Evolutionary conservation across 2,888 invertebrate species (phyloP), one percentile per base, ranked within the genome.

Genomic region (Melolontha melolontha): DNA sequence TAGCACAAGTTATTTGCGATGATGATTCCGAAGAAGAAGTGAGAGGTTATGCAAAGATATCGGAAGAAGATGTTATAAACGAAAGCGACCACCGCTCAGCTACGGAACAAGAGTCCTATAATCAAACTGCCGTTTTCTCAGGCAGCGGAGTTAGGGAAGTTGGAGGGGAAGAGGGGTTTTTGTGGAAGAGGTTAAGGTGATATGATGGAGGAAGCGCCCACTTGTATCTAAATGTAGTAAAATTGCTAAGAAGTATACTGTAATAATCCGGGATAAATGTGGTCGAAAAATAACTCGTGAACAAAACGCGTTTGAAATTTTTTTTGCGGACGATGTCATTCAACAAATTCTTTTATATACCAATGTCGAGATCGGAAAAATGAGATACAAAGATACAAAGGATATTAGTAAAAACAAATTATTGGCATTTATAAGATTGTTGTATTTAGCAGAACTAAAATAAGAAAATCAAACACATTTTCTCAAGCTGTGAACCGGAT

Each of bases 401-500:
- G 62, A 72, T 47, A 59, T 55, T 17, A 70, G 70, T 57, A 67
- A 70, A 44, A 71, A 17, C 7, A 69, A 75, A 70, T 63, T 73
- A n/a, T 49, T 70, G 41, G 73, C 73, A 27, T 71, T 76, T 59
- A 42, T 74, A 8, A 71, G 73, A 8, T 70, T 73, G 39, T 64
- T 73, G 49, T 16, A 73, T 34, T 41, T 73, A 41, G 47, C 73
- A 12, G 74, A 72, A 52, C 17, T 6, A 16, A 75, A 75, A 40
- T 72, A 74, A 63, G 66, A 67, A 55, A 73, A 70, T 42, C 74
- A 74, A 44, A 75, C 74, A 29, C 55, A 74, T 68, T 72, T 75
- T 69, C 52, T 67, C 6, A 74, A 76, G 71, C 54, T 76, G 16
- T 74, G 74, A 71, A 69, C 68, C 8, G 74, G 73, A 16, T 67